Evolutionary conservation across 2,888 invertebrate species (phyloP).

Genomic region (Metopia argyrocephala): DNA sequence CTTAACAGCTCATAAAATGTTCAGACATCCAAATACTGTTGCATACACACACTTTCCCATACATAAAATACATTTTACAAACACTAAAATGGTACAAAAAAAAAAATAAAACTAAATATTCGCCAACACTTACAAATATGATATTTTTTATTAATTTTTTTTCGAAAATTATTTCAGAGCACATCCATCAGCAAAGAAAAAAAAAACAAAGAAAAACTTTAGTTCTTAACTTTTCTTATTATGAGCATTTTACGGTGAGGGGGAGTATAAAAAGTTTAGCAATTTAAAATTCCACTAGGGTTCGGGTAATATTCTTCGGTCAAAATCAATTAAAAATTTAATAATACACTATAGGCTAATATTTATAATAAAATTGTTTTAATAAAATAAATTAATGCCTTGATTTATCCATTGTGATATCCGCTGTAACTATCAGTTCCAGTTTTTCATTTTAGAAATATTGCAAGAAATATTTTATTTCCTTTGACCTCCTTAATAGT

Average conservation of each 20-base stretch:
- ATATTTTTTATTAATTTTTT: not conserved
- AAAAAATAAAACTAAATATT: no score
- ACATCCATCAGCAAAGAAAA: not conserved
- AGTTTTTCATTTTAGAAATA: no score
- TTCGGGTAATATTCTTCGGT: conserved; percentile 24
- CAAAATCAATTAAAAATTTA: conserved; percentile 73
- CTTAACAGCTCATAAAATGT: conserved; percentile 74
- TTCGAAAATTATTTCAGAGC: conserved; percentile 28
- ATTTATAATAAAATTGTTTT: no score
- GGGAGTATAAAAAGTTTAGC: not conserved
- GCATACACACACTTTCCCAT: conserved; percentile 21
- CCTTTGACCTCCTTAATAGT: no score
- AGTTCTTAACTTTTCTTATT: no score
- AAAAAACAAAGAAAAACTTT: not conserved
- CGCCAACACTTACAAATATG: conserved; percentile 19
- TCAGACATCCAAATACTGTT: conserved; percentile 59
- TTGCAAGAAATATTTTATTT: no score
- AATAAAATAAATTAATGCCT: no score
- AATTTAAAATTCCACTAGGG: conserved; percentile 29
- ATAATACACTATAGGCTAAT: conserved; percentile 63
- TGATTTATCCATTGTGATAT: no score
- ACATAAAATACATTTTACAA: not conserved
- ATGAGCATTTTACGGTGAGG: no score
- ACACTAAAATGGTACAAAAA: conserved; percentile 1
- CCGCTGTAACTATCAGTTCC: no score